Evolutionary conservation across 2,888 invertebrate genomes (phyloP), one percentile per base, ranked within the genome.

Genomic region (Sericinus montela): DNA sequence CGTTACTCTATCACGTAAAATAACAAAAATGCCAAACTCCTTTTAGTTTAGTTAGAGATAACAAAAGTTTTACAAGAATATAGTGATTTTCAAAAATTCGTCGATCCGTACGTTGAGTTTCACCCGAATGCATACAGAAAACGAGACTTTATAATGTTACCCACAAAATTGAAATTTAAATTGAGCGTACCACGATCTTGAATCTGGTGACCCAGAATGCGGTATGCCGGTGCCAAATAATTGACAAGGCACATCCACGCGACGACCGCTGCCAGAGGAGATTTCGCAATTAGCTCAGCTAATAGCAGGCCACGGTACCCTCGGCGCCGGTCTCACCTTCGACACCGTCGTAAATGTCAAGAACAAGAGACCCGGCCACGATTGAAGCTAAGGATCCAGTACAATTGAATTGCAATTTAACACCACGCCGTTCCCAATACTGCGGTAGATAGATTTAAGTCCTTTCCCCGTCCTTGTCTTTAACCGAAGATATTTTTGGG

Each of bases 131-230:
- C n/a, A 23, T 32, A 10, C 23, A 34, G 35, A 51, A 51, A 38
- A 42, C 37, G 28, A 30, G n/a, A 51, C 55, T 39, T 53, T 55
- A 49, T 11, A 9, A 6, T 19, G 13, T 37, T 3, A 14, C 13
- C 0, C 14, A 30, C 35, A 54, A 48, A 42, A 50, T 53, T 39
- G 50, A 56, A 39, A 48, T 52, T 47, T 47, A 28, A 39, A 44
- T 45, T n/a, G 29, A 11, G 15, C 44, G 56, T 10, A 6, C 32
- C 25, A 49, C 74, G 75, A 65, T 77, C 73, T 75, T 73, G 72
- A 71, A 64, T 68, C 58, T 67, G 61, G 64, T 79, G 86, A 77
- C 87, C 87, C 70, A 88, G 87, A 86, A 87, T 86, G 80, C 75
- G 72, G 52, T 57, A 55, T 55, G 66, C 55, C 65, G 76, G 72